These are phyloP conservation scores for Sternotherus odoratus DNA, from an alignment of 2,797 vertebrate genomes.

Conservation along the genomic window DNA sequence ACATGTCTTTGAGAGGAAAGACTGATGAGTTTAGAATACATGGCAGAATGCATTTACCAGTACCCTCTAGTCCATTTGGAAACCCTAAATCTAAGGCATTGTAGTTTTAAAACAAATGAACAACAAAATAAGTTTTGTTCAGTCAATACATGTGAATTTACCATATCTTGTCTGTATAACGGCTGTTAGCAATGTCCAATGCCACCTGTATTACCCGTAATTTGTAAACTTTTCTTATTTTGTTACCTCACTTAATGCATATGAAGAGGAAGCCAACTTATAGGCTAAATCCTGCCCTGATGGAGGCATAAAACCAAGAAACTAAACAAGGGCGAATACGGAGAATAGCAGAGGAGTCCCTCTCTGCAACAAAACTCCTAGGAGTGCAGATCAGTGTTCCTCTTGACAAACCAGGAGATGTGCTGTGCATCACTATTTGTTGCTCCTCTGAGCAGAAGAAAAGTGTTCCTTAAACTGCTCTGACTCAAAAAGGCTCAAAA, in stretches of 20 bases:
- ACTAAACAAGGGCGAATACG: neutral
- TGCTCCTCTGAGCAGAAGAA: neutral
- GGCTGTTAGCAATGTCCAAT: neutral
- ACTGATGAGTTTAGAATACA: neutral
- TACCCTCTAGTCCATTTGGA: neutral
- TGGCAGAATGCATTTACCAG: neutral
- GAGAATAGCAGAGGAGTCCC: neutral
- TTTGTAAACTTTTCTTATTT: neutral
- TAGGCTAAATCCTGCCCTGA: neutral
- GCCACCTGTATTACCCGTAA: neutral
- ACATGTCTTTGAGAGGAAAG: neutral
- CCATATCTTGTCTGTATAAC: neutral
- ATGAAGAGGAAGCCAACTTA: neutral
- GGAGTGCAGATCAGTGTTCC: neutral
- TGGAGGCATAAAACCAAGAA: neutral
- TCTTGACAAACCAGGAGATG: neutral
- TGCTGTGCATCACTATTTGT: neutral
- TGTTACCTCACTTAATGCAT: neutral
- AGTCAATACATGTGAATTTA: neutral
- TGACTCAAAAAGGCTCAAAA: neutral
- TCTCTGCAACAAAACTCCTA: neutral
- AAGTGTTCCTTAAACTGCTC: neutral
- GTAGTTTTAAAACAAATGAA: neutral
- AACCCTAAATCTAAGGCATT: neutral
- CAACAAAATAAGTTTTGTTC: neutral